Base-by-base conservation (phyloP, 2,888 invertebrate species). In the Drosophila fungiperda region DNA sequence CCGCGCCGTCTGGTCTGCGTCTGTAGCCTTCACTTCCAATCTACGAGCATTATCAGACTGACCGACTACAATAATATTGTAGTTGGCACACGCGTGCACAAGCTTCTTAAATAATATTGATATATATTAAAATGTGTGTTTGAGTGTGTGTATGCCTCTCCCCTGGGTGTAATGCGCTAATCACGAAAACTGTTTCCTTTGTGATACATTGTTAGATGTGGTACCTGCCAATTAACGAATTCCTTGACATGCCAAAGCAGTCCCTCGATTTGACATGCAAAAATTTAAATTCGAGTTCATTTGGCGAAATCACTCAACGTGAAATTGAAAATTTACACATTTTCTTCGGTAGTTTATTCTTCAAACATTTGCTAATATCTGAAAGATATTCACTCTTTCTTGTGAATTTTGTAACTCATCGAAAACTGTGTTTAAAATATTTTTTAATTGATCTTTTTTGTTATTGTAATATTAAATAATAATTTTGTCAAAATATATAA, bases 261-360 rank as follows among this genome's bases (percentile, higher is more conserved):
- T 45, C 57, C 59, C 63, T 52, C 33, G 32, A 57, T 58, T 67
- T 71, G 80, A 77, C 77, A 75, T 42, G 55, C 66, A 62, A 49
- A 71, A 62, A 36, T 23, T 45, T 12, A 62, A 64, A 62, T 60
- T 65, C 74, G 83, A 80, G 80, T 80, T 53, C 69, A 87, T 85
- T 85, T 82, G 86, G 52, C 58, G 55, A 72, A 89, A 79, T 81
- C 82, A 81, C 55, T 86, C 72, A 83, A 87, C 68, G 79, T 81
- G 32, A 87, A 81, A 87, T 83, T 71, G 60, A 74, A 76, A 73
- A 71, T 73, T 71, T 63, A 78, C 73, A 82, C 68, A 69, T 68
- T 68, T 62, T 59, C 36, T 33, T 26, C 12, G 15, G 29, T 17
- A 11, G n/a, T 3, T 3, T 38, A n/a, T 60, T 11, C 15, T 9